These are phyloP conservation scores for Drosophila ambigua DNA, from an alignment of 1,140 invertebrate species.

Conservation along the genomic window DNA sequence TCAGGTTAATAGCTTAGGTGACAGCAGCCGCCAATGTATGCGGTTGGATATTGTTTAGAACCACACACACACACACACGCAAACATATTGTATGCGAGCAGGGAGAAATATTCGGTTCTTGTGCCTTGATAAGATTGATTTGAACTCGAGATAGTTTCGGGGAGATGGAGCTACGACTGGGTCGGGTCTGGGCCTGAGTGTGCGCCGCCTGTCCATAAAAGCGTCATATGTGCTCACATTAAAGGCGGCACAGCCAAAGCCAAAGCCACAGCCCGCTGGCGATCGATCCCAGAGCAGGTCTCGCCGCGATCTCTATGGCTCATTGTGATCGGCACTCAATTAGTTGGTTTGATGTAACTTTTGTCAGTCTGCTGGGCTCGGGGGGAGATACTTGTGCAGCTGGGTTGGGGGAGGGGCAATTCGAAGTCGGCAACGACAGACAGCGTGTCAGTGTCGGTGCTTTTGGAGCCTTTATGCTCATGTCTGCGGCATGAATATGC, in stretches of 20 bases:
- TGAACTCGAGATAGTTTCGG: constrained; percentile 58
- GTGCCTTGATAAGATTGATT: constrained; percentile 79
- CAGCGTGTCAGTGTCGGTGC: constrained; percentile 77
- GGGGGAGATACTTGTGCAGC: constrained; percentile 9
- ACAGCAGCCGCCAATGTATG: constrained; percentile 79
- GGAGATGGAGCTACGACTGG: constrained; percentile 1
- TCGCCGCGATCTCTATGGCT: constrained; percentile 56
- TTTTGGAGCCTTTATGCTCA: constrained; percentile 69
- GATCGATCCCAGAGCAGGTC: constrained; percentile 30
- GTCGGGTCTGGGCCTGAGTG: constrained; percentile 3
- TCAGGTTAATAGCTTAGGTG: constrained; percentile 83
- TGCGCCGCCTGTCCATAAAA: constrained; percentile 39
- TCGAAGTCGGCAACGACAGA: constrained; percentile 23
- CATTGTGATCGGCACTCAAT: constrained; percentile 78
- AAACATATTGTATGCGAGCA: not conserved
- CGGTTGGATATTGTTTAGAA: constrained; percentile 78
- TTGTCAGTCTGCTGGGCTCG: constrained; percentile 44
- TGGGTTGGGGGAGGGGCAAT: constrained; percentile 1
- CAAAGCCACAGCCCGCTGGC: constrained; percentile 11
- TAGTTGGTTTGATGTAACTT: constrained; percentile 81
- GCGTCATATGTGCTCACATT: constrained; percentile 72
- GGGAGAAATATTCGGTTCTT: constrained; percentile 17
- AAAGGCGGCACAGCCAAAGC: constrained; percentile 42
- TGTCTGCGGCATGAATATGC: constrained; percentile 75
- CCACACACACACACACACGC: constrained; percentile 38